Base-by-base conservation (phyloP, 2,888 invertebrate species). In the Carcina quercana region DNA sequence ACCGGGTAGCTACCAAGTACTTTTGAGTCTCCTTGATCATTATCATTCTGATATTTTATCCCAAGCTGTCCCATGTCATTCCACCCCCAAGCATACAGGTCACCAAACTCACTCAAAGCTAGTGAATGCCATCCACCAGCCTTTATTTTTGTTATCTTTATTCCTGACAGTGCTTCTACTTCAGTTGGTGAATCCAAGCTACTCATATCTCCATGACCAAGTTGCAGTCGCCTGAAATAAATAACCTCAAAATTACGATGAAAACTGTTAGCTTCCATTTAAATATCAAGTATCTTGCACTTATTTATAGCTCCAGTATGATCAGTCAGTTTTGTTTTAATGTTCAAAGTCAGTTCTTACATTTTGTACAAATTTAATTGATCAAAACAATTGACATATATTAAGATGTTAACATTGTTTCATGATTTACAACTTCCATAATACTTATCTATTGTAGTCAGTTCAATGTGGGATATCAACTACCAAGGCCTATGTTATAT, bases 1-100 rank as follows among this genome's bases (percentile, higher is more conserved):
- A 75, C 33, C 3, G 64, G 51, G 38, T 56, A 65, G 37, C 68
- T 79, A 41, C 61, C 60, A 19, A 27, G 19, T 20, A 50, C 40
- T n/a, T n/a, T n/a, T 8, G 33, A 33, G 28, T 38, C 13, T n/a
- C 28, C 35, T 24, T 15, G 7, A 11, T 20, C 13, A 25, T 40
- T 43, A 38, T 67, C 59, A 19, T 58, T 59, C 36, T 76, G 74
- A 37, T 75, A 60, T 17, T 70, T 64, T 15, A 92, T 66, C 5
- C 96, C 96, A 10, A 97, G 72, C 67, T 97, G 95, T 0, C 96
- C 96, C 53, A 87, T 88, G 40, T 91, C 89, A 72, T 97, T 97
- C 91, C 93, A 95, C 5, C 97, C 97, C 96, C 97, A 97, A 2
- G 88, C 86, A 60, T 96, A 97, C 0, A 96, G 57, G 63, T 96